Evolutionary conservation across 2,113 vertebrate genomes (phyloP).

Genomic region (Syrrhaptes paradoxus): DNA sequence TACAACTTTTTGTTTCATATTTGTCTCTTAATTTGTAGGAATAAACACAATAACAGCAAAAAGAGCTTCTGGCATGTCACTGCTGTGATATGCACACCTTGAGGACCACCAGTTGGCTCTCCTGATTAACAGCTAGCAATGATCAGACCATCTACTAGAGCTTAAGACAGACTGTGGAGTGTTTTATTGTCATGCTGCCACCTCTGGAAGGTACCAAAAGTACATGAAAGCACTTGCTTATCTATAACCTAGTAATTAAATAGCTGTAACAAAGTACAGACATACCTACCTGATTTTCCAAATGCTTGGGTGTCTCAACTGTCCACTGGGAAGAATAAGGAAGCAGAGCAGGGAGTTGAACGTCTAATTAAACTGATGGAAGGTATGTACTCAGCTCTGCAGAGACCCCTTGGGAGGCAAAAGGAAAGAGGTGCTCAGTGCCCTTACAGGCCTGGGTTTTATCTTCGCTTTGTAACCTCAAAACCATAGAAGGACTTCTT

Average conservation of each 20-base stretch:
- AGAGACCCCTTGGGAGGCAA: background rate
- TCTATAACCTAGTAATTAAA: background rate
- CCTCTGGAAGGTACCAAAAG: background rate
- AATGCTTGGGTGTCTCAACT: background rate
- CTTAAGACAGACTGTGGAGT: accelerated
- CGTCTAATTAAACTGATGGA: background rate
- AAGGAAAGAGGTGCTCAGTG: background rate
- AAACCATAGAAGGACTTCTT: background rate
- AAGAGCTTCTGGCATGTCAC: background rate
- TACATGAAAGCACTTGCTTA: background rate
- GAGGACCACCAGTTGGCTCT: background rate
- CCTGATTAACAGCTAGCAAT: background rate
- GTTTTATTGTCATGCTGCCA: background rate
- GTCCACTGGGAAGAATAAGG: background rate
- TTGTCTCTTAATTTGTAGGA: background rate
- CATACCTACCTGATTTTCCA: background rate
- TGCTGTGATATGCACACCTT: background rate
- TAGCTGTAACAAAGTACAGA: background rate
- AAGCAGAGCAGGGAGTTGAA: background rate
- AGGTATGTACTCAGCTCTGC: background rate
- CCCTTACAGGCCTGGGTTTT: background rate
- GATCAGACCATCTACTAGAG: background rate
- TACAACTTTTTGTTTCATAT: background rate
- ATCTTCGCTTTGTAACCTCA: background rate
- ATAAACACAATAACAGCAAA: background rate